These are phyloP conservation scores for Metridium senile DNA, from an alignment of 92 coral and sea anemone species.

Conservation along the genomic window DNA sequence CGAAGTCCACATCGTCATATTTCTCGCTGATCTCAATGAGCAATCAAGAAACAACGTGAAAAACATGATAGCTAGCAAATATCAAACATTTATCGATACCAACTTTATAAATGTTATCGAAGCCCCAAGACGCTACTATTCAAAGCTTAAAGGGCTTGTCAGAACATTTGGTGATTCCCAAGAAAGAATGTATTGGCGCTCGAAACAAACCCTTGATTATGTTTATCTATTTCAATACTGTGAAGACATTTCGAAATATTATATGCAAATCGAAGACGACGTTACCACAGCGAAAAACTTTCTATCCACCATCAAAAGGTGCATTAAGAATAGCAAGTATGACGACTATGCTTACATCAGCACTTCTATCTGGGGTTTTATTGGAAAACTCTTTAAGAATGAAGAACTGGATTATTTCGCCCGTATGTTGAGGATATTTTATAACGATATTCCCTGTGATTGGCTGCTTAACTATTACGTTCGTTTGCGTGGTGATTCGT, in stretches of 20 bases:
- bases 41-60: conserved; percentile 45
- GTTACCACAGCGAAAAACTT: conserved; percentile 58
- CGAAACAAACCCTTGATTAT: conserved; percentile 85
- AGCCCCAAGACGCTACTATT: conserved; percentile 74
- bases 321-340: conserved; percentile 45
- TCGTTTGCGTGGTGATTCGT: conserved; percentile 20
- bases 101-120: conserved; percentile 80
- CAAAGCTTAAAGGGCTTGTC: conserved; percentile 64
- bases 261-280: conserved; percentile 93
- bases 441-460: conserved; percentile 70
- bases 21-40: conserved; percentile 78
- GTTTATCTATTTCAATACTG: conserved; percentile 78
- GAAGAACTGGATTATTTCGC: conserved; percentile 59
- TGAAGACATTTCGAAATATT: conserved; percentile 68
- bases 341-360: conserved; percentile 52
- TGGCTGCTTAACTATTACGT: conserved; percentile 30
- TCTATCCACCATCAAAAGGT: conserved; percentile 50
- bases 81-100: conserved; percentile 48
- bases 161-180: conserved; percentile 58
- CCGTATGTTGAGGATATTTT: conserved; percentile 63
- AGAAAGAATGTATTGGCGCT: conserved; percentile 85
- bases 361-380: conserved; percentile 68
- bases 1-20: conserved; percentile 64
- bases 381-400: conserved; percentile 76
- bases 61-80: conserved; percentile 34